phyloP scores from a whole-genome alignment of 2,888 invertebrate species.

The Deilephila elpenor region DNA sequence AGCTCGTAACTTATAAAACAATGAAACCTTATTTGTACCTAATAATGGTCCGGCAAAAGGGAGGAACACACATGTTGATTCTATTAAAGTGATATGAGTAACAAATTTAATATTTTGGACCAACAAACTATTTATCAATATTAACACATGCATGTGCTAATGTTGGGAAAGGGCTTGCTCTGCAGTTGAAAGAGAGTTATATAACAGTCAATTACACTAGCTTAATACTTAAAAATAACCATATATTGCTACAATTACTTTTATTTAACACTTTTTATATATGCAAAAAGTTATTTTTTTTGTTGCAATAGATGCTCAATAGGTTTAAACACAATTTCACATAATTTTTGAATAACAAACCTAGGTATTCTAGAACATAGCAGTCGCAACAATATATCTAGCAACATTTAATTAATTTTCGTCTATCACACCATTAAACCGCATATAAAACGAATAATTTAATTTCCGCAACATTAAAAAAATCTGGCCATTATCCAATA shows the following conservation, averaged over 20 bases:
- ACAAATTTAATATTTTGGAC: not conserved
- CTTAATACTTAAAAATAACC: too few relatives aligned
- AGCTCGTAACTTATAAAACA: slow-evolving; percentile 21
- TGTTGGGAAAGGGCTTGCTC: too few relatives aligned
- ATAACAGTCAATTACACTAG: too few relatives aligned
- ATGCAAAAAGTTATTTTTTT: too few relatives aligned
- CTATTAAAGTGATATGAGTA: not conserved
- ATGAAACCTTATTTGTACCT: slow-evolving; percentile 12
- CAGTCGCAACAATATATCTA: not conserved
- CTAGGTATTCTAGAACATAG: not conserved
- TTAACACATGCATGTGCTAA: too few relatives aligned
- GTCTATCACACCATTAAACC: slow-evolving; percentile 9
- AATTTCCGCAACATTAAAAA: slow-evolving; percentile 12
- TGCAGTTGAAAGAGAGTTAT: too few relatives aligned
- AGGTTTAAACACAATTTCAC: too few relatives aligned
- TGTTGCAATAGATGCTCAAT: too few relatives aligned
- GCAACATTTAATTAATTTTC: not conserved
- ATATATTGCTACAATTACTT: too few relatives aligned
- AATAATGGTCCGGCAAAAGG: not conserved
- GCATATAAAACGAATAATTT: slow-evolving; percentile 6
- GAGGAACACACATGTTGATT: not conserved
- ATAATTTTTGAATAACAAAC: not conserved
- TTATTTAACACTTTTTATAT: too few relatives aligned
- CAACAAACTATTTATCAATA: too few relatives aligned
- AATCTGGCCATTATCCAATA: slow-evolving; percentile 38